These are phyloP conservation scores for Macropus fuliginosus DNA, from an alignment of 2,797 vertebrate species.

Conservation along the genomic window DNA sequence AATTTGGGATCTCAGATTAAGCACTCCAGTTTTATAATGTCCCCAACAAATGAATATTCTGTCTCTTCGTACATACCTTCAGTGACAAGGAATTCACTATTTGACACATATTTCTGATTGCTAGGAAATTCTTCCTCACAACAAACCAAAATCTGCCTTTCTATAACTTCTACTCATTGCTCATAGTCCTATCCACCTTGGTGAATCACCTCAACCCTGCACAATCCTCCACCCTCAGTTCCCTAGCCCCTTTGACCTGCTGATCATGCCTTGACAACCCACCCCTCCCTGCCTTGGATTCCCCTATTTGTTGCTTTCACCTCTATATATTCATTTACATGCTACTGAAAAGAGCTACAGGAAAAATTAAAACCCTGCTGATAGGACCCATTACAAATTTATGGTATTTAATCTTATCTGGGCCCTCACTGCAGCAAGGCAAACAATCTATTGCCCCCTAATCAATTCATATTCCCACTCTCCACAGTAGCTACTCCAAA, in stretches of 20 bases:
- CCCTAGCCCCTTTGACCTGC: background rate
- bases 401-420: background rate
- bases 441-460: background rate
- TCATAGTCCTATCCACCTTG: background rate
- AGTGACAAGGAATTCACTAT: background rate
- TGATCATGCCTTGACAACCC: background rate
- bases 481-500: background rate
- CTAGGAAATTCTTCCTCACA: background rate
- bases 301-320: background rate
- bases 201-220: background rate
- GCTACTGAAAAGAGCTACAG: background rate
- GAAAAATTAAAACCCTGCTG: background rate
- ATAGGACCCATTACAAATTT: background rate
- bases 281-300: background rate
- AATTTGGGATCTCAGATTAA: background rate
- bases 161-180: background rate
- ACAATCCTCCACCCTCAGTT: background rate
- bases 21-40: background rate
- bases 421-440: background rate
- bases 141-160: background rate
- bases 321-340: background rate
- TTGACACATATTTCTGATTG: background rate
- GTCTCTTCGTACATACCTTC: background rate
- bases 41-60: background rate
- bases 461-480: background rate